A percentile compares a stretch with the other conserved stretches of the same genome.
Conservation (phyloP, 1,140 invertebrate genomes). For the Periplaneta americana region DNA sequence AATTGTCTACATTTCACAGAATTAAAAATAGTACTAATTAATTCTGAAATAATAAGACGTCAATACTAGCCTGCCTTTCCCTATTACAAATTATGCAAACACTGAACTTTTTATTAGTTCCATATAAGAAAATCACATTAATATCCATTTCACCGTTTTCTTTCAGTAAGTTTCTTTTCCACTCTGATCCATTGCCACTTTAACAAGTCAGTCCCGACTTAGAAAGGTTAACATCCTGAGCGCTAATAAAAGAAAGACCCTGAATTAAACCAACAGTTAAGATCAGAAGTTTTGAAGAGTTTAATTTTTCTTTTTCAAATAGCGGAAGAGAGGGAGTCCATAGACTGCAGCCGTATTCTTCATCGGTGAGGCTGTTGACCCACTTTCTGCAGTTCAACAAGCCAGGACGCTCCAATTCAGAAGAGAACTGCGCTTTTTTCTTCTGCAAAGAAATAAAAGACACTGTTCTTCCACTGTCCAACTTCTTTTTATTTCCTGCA, state of each 20-base stretch:
- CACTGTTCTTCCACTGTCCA: background rate
- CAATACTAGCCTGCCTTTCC: background rate
- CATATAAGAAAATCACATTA: too few species aligned
- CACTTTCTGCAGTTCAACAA: background rate
- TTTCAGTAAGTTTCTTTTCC: too few species aligned
- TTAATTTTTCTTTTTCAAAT: background rate
- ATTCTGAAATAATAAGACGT: too few species aligned
- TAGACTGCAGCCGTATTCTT: background rate
- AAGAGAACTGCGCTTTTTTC: background rate
- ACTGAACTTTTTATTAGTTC: too few species aligned
- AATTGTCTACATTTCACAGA: too few species aligned
- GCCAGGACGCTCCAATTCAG: background rate
- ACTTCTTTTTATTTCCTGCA: background rate
- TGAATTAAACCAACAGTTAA: background rate
- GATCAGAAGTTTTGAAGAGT: background rate
- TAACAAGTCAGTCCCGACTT: too few species aligned
- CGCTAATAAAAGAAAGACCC: background rate
- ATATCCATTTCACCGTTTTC: too few species aligned
- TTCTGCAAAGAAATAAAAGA: background rate
- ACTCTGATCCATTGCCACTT: too few species aligned
- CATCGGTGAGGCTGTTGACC: background rate
- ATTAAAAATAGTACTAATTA: too few species aligned
- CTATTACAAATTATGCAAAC: too few species aligned
- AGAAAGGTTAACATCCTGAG: background rate
- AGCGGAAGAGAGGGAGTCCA: background rate